Conservation (phyloP, 2,888 invertebrate genomes). For the Eupithecia vulgata region DNA sequence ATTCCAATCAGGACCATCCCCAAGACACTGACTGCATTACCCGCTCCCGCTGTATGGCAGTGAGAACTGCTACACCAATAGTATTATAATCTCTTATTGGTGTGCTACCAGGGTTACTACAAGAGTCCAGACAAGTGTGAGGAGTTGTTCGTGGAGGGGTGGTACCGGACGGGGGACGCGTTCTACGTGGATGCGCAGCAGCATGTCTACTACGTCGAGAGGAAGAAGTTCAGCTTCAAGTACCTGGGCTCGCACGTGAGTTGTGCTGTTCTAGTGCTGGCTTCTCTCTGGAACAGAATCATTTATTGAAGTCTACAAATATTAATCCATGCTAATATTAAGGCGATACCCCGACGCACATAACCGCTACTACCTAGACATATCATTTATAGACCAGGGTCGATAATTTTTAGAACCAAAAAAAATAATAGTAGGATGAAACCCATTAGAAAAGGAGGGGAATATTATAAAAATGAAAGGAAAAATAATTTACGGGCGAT, state of each 20-base stretch:
- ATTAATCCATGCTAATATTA: background rate
- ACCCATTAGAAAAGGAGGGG: too few relatives aligned
- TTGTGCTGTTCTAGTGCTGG: background rate
- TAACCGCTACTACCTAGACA: too few relatives aligned
- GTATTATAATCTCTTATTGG: background rate
- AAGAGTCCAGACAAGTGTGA: background rate
- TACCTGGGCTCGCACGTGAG: conserved; percentile 2
- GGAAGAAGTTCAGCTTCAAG: conserved; percentile 14
- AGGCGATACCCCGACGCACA: too few relatives aligned
- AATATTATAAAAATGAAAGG: too few relatives aligned
- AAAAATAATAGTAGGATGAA: too few relatives aligned
- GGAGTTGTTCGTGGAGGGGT: conserved; percentile 3
- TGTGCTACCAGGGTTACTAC: conserved; percentile 6
- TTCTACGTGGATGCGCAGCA: conserved; percentile 4
- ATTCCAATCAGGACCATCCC: background rate
- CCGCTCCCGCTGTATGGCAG: background rate
- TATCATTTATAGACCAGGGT: too few relatives aligned
- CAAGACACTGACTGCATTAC: background rate
- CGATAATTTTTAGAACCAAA: too few relatives aligned
- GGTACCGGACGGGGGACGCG: conserved; percentile 9
- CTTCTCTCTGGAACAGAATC: too few relatives aligned
- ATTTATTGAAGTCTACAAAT: too few relatives aligned
- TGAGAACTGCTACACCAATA: background rate
- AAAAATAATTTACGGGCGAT: too few relatives aligned
- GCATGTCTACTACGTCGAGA: background rate